Percentiles rank a stretch among this genome's conserved stretches.
phyloP scores from a whole-genome alignment of 2,888 invertebrate species.

The Ligdia adustata region DNA sequence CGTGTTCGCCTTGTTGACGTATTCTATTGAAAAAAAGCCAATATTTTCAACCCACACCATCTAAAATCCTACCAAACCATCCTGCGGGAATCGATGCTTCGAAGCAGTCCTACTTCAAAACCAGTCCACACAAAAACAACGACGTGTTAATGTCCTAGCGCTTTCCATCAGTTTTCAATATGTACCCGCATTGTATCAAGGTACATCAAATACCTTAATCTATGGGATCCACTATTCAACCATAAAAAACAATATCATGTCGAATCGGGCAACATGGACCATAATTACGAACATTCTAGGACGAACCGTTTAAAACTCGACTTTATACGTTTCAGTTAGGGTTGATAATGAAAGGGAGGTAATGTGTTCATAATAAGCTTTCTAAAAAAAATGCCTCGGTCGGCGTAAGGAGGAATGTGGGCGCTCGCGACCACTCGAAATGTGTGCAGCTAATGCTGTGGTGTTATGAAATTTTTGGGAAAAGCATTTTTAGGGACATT shows the following conservation, averaged over 20 bases:
- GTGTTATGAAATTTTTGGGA: slow-evolving; percentile 50
- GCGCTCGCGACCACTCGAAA: slow-evolving; percentile 58
- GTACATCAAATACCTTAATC: slow-evolving; percentile 66
- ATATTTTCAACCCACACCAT: no score
- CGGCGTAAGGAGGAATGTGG: slow-evolving; percentile 74
- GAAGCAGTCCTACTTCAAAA: no score
- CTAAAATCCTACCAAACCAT: no score
- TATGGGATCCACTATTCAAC: slow-evolving; percentile 72
- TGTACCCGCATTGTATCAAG: slow-evolving; percentile 40
- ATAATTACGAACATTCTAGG: slow-evolving; percentile 67
- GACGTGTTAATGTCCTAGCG: slow-evolving; percentile 24
- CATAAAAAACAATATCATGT: slow-evolving; percentile 80
- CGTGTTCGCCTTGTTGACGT: no score
- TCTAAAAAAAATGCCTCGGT: slow-evolving; percentile 73
- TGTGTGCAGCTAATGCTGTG: slow-evolving; percentile 39
- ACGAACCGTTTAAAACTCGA: slow-evolving; percentile 32
- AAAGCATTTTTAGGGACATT: slow-evolving; percentile 29
- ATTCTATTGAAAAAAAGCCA: no score
- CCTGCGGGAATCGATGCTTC: no score
- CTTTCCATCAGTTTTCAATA: slow-evolving; percentile 24
- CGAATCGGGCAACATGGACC: slow-evolving; percentile 65
- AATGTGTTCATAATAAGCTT: slow-evolving; percentile 63
- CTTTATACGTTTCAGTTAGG: slow-evolving; percentile 33
- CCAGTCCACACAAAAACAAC: slow-evolving; percentile 25
- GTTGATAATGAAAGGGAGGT: slow-evolving; percentile 35